phyloP scores from a whole-genome alignment of 2,888 invertebrate species.

The Xanthia icteritia region DNA sequence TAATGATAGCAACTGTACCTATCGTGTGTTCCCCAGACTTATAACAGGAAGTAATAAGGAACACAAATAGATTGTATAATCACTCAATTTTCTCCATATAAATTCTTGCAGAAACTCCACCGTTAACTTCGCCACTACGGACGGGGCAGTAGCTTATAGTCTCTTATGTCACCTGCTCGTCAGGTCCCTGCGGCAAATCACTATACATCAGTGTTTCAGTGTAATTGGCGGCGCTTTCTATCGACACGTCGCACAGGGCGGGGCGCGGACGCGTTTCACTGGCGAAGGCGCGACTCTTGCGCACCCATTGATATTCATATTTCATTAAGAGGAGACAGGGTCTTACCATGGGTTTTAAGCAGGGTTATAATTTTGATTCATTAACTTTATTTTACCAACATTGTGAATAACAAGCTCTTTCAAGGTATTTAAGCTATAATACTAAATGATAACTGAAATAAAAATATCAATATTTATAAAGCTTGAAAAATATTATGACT shows the following conservation, averaged over 20 bases:
- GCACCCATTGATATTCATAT: conserved; percentile 14
- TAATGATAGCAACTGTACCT: neutral
- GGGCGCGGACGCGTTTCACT: conserved; percentile 10
- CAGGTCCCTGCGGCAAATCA: conserved; percentile 18
- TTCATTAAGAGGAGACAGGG: conserved; percentile 13
- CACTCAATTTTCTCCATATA: neutral
- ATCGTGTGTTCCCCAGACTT: neutral
- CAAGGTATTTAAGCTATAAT: neutral
- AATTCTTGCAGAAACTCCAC: neutral
- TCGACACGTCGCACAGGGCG: conserved; percentile 2
- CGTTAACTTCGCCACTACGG: neutral
- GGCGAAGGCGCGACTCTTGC: conserved; percentile 10
- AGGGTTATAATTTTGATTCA: too few relatives aligned
- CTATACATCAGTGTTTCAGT: conserved; percentile 10
- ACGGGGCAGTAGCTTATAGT: neutral
- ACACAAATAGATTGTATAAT: neutral
- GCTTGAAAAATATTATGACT: neutral
- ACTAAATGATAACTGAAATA: neutral
- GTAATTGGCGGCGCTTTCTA: conserved; percentile 48
- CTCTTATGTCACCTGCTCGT: conserved; percentile 5
- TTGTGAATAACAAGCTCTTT: neutral
- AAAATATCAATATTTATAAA: neutral
- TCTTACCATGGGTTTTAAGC: neutral
- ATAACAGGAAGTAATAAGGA: neutral
- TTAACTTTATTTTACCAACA: neutral